These are phyloP conservation scores for Siniperca obscura DNA, from an alignment of 2,797 vertebrate genomes.

Conservation along the genomic window DNA sequence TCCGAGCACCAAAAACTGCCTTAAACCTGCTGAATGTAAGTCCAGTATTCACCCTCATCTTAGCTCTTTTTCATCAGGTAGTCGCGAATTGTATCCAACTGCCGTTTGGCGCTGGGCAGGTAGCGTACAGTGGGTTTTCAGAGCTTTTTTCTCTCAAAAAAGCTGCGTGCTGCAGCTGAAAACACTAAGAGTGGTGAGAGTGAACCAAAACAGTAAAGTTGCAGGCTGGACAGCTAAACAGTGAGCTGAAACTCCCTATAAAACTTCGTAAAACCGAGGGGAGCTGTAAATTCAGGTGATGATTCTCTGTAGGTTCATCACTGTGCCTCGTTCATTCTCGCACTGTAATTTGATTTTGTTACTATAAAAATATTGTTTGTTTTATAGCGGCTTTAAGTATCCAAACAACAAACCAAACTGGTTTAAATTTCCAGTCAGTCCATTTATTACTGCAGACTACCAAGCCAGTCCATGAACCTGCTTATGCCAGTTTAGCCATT, in stretches of 20 bases:
- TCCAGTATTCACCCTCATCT: too few relatives aligned
- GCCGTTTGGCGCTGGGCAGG: too few relatives aligned
- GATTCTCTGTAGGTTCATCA: background rate
- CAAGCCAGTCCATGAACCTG: background rate
- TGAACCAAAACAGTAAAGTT: too few relatives aligned
- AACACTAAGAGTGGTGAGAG: too few relatives aligned
- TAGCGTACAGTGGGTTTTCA: too few relatives aligned
- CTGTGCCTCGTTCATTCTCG: background rate
- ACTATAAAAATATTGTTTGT: background rate
- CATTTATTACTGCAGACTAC: background rate
- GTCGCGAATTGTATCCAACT: too few relatives aligned
- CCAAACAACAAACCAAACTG: background rate
- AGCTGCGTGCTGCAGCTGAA: too few relatives aligned
- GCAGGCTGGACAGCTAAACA: background rate
- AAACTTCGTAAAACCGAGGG: too few relatives aligned
- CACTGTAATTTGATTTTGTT: background rate
- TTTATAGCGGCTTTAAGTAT: background rate
- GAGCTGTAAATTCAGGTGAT: background rate
- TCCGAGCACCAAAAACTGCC: too few relatives aligned
- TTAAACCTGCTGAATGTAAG: too few relatives aligned
- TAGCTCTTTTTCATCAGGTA: too few relatives aligned
- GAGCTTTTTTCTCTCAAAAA: too few relatives aligned
- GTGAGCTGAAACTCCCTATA: background rate
- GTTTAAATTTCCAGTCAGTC: background rate
- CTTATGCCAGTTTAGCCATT: background rate